A percentile compares a stretch with the other conserved stretches of the same genome.
These are phyloP conservation scores for Nannospalax galili DNA, from an alignment of 2,113 vertebrate species.

Conservation along the genomic window DNA sequence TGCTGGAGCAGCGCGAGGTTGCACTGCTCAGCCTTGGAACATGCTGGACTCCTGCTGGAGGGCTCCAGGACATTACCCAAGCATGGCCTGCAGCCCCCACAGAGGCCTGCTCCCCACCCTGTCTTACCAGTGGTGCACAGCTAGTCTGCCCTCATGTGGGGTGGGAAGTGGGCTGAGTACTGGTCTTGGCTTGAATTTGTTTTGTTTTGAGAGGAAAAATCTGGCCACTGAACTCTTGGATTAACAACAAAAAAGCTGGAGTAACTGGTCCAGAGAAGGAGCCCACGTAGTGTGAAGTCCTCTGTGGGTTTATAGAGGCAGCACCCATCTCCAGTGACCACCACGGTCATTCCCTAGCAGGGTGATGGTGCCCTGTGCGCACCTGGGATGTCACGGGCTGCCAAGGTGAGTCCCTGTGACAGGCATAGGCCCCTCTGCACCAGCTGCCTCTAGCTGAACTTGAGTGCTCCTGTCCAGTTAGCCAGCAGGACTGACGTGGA, in stretches of 20 bases:
- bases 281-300: rapidly evolving
- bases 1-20: not conserved
- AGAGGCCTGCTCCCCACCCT: not conserved
- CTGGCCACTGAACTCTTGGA: not conserved
- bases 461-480: not conserved
- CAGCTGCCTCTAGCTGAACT: not conserved
- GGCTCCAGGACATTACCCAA: not conserved
- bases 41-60: not conserved
- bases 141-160: not conserved
- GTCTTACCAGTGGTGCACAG: too few species aligned
- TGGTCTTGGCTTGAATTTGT: rapidly evolving
- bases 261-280: not conserved
- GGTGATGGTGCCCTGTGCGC: too few species aligned
- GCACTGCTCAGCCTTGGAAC: not conserved
- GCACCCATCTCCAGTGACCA: too few species aligned
- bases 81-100: not conserved
- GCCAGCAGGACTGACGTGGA: not conserved
- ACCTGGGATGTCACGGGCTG: not conserved
- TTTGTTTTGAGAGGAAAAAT: not conserved
- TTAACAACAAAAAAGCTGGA: not conserved
- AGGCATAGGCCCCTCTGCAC: too few species aligned
- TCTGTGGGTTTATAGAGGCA: not conserved
- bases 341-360: not conserved
- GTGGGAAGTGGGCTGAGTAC: not conserved
- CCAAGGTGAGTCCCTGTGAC: too few species aligned